Evolutionary conservation across 2,113 vertebrate species (phyloP).

Genomic region (Equus quagga): DNA sequence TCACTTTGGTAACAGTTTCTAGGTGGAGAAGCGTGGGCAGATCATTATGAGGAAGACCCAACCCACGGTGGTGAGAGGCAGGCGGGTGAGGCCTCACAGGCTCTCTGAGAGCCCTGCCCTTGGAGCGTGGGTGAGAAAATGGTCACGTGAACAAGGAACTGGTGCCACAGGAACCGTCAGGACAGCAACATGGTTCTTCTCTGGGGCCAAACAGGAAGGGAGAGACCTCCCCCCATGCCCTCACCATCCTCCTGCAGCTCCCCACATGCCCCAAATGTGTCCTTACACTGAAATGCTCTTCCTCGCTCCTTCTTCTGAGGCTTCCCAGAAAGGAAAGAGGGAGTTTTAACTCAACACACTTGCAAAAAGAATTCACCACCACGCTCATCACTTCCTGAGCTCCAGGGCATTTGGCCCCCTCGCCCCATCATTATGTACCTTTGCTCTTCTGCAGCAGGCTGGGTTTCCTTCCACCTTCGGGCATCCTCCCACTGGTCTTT

Average conservation of each 20-base stretch:
- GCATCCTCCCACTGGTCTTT: not conserved
- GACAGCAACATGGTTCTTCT: not conserved
- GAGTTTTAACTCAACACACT: too few species aligned
- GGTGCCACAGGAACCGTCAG: not conserved
- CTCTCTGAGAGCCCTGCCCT: not conserved
- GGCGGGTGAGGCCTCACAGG: not conserved
- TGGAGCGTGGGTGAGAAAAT: rapidly evolving
- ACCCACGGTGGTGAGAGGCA: not conserved
- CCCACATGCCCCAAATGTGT: not conserved
- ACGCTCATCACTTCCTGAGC: not conserved
- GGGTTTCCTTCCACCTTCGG: not conserved
- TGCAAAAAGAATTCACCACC: not conserved
- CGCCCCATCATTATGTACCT: conserved; percentile 36
- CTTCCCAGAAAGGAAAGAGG: not conserved
- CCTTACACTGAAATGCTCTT: not conserved
- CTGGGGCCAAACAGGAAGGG: not conserved
- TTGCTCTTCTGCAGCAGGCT: not conserved
- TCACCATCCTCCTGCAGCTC: too few species aligned
- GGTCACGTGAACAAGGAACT: rapidly evolving
- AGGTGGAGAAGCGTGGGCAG: not conserved
- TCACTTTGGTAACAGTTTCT: not conserved
- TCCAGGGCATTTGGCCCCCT: not conserved
- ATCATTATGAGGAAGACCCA: not conserved
- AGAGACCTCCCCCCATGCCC: not conserved
- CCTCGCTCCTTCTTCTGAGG: not conserved